A percentile compares a stretch with the other conserved stretches of the same genome.
These are phyloP conservation scores for Gandaritis pyraliata DNA, from an alignment of 2,888 invertebrate genomes.

Conservation along the genomic window DNA sequence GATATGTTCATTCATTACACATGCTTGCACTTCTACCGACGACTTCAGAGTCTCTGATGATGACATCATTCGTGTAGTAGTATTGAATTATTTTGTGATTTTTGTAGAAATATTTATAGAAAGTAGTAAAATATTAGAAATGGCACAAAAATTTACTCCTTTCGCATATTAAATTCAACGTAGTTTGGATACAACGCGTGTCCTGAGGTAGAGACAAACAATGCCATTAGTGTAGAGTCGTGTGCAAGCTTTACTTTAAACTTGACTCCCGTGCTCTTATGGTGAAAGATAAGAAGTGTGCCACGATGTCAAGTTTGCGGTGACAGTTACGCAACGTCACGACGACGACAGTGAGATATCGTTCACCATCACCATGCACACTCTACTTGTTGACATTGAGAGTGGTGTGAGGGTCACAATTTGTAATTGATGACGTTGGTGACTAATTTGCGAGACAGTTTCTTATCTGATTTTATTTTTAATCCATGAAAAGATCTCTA, in stretches of 20 bases:
- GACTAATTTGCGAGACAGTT: slow-evolving; percentile 18
- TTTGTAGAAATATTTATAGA: too few species aligned
- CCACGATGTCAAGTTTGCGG: slow-evolving; percentile 70
- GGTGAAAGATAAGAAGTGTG: slow-evolving; percentile 44
- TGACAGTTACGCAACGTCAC: slow-evolving; percentile 57
- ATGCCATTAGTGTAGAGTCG: slow-evolving; percentile 26
- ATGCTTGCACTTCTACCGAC: slow-evolving; percentile 1
- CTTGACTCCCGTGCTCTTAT: slow-evolving; percentile 35
- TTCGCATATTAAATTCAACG: too few species aligned
- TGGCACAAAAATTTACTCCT: too few species aligned
- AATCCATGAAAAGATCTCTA: slow-evolving; percentile 8
- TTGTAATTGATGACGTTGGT: slow-evolving; percentile 29
- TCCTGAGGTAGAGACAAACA: neutral
- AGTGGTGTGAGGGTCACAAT: slow-evolving; percentile 21
- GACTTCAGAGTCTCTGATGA: neutral
- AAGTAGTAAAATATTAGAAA: too few species aligned
- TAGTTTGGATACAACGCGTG: too few species aligned
- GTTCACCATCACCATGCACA: slow-evolving; percentile 44
- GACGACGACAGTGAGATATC: slow-evolving; percentile 45
- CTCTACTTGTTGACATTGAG: slow-evolving; percentile 50
- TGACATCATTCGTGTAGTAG: too few species aligned
- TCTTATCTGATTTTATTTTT: slow-evolving; percentile 10
- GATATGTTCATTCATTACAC: slow-evolving; percentile 5
- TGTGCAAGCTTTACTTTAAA: slow-evolving; percentile 36
- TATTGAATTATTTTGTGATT: too few species aligned